phyloP scores from a whole-genome alignment of 2,797 vertebrate genomes.

The Onychomys torridus region DNA sequence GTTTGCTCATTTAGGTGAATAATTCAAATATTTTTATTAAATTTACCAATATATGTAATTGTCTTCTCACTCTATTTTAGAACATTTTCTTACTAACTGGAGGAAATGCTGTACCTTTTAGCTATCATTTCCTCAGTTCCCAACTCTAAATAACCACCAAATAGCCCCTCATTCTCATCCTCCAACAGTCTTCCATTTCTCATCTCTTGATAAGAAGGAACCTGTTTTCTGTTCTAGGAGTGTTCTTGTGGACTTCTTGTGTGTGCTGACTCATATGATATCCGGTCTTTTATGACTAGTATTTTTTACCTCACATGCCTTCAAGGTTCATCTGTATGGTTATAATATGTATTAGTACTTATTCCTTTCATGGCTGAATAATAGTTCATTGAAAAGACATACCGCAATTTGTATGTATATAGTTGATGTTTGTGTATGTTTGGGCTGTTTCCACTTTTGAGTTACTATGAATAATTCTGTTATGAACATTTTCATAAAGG shows the following conservation, averaged over 20 bases:
- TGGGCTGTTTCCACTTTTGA: not conserved
- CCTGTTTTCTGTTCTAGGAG: not conserved
- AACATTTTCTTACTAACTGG: conserved; percentile 16
- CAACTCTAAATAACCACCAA: not conserved
- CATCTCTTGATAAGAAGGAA: not conserved
- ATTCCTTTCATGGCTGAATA: not conserved
- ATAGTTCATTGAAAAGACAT: not conserved
- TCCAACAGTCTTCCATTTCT: too few species aligned
- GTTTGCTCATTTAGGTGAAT: not conserved
- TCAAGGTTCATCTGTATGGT: not conserved
- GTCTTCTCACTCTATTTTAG: not conserved
- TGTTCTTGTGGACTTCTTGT: not conserved
- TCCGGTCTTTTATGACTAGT: not conserved
- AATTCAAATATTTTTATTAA: not conserved
- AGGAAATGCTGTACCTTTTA: not conserved
- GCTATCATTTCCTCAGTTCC: not conserved
- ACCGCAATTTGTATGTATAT: not conserved
- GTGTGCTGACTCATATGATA: not conserved
- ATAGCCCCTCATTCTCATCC: not conserved
- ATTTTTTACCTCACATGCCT: not conserved
- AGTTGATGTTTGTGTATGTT: not conserved
- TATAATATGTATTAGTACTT: not conserved
- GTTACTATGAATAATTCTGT: not conserved
- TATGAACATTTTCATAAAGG: not conserved
- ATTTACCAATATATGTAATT: not conserved